Conservation (phyloP, 2,113 vertebrate species). For the Mesembrinibis cayennensis region DNA sequence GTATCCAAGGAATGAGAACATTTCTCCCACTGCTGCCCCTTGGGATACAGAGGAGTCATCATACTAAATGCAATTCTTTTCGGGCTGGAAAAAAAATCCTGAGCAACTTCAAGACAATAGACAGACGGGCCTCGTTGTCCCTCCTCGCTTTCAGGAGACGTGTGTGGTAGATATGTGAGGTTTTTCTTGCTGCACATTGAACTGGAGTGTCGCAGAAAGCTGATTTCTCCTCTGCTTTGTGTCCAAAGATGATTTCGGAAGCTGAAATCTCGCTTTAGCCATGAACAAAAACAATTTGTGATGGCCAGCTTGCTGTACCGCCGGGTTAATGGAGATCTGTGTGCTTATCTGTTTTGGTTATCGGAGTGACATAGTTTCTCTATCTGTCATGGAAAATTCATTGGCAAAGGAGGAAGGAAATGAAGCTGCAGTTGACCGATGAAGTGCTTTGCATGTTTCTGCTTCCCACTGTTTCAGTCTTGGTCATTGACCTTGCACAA, state of each 20-base stretch:
- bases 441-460: constrained; percentile 11
- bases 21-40: constrained; percentile 57
- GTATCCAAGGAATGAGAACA: constrained; percentile 47
- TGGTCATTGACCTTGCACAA: constrained; percentile 1
- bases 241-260: neutral
- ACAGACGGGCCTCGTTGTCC: neutral
- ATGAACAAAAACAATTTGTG: neutral
- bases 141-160: neutral
- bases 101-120: constrained; percentile 37
- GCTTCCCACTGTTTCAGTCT: constrained; percentile 25
- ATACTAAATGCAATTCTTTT: constrained; percentile 20
- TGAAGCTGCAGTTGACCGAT: neutral
- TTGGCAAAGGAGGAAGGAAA: constrained; percentile 49
- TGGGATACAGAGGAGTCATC: constrained; percentile 30
- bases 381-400: constrained; percentile 47
- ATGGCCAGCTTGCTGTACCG: neutral
- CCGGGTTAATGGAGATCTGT: neutral
- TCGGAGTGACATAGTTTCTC: constrained; percentile 8
- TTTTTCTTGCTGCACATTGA: neutral
- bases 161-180: neutral
- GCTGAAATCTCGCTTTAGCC: neutral
- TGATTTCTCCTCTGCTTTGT: neutral
- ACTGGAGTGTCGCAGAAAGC: neutral
- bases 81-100: neutral
- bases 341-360: constrained; percentile 45